phyloP scores from a whole-genome alignment of 2,888 invertebrate species.

The Heliconius cydno region DNA sequence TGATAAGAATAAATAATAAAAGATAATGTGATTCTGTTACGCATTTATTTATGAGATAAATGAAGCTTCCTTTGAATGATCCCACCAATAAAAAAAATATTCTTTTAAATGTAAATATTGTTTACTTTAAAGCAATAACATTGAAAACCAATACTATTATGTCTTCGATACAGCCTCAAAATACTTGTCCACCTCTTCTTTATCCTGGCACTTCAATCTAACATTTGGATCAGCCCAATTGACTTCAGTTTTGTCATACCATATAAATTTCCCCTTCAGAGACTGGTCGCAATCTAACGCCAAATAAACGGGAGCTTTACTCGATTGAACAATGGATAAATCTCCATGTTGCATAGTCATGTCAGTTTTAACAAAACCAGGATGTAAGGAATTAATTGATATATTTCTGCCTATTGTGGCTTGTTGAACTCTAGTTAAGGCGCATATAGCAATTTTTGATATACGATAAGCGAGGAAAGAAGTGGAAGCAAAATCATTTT shows the following conservation, averaged over 20 bases:
- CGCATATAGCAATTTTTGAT: slow-evolving; percentile 52
- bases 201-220: slow-evolving; percentile 39
- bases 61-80: no score
- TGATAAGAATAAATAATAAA: no score
- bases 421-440: slow-evolving; percentile 51
- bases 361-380: slow-evolving; percentile 52
- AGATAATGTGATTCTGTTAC: no score
- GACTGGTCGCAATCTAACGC: slow-evolving; percentile 53
- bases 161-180: neutral
- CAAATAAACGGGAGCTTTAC: slow-evolving; percentile 49
- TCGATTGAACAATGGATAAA: slow-evolving; percentile 47
- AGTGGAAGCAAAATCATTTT: slow-evolving; percentile 50
- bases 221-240: slow-evolving; percentile 48
- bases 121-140: neutral
- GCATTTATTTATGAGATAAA: no score
- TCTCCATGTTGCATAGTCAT: slow-evolving; percentile 50
- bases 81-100: neutral
- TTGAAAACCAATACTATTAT: neutral
- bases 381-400: slow-evolving; percentile 52
- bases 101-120: neutral
- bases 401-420: slow-evolving; percentile 48
- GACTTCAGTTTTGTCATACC: slow-evolving; percentile 52
- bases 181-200: slow-evolving; percentile 14
- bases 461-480: slow-evolving; percentile 48
- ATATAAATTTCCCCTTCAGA: slow-evolving; percentile 53